These are phyloP conservation scores for Corella eumyota DNA, from an alignment of 23 tunicate genomes.

Conservation along the genomic window DNA sequence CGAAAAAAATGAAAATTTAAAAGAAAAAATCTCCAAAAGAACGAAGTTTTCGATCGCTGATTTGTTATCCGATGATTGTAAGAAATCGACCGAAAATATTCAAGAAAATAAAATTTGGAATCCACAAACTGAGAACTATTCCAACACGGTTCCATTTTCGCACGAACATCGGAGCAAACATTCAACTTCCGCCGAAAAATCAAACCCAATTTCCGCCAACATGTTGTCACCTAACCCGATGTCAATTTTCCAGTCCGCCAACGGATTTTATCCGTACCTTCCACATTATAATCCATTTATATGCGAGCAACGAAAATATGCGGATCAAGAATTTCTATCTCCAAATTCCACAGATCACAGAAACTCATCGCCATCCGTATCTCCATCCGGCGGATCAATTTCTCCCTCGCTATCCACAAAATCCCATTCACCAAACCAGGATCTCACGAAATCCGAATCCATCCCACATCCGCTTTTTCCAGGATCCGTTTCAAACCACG, in stretches of 20 bases:
- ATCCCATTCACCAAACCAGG: too few species aligned
- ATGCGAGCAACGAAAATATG: too few species aligned
- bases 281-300: too few species aligned
- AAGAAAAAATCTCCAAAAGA: slow-evolving; percentile 2
- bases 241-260: too few species aligned
- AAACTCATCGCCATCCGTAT: neutral
- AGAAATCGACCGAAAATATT: neutral
- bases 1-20: neutral
- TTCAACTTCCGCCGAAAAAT: neutral
- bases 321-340: too few species aligned
- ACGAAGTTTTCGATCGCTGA: slow-evolving; percentile 36
- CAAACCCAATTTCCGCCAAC: neutral
- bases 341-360: too few species aligned
- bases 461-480: neutral
- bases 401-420: too few species aligned
- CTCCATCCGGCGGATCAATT: neutral
- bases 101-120: neutral
- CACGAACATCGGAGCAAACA: neutral
- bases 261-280: too few species aligned
- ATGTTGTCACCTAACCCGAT: too few species aligned
- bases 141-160: neutral
- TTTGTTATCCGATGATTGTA: slow-evolving; percentile 5
- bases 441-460: slow-evolving; percentile 2
- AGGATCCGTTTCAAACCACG: neutral
- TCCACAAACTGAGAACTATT: neutral